A percentile compares a stretch with the other conserved stretches of the same genome.
These are phyloP conservation scores for Ascidia mentula DNA, from an alignment of 23 tunicate genomes.

Conservation along the genomic window DNA sequence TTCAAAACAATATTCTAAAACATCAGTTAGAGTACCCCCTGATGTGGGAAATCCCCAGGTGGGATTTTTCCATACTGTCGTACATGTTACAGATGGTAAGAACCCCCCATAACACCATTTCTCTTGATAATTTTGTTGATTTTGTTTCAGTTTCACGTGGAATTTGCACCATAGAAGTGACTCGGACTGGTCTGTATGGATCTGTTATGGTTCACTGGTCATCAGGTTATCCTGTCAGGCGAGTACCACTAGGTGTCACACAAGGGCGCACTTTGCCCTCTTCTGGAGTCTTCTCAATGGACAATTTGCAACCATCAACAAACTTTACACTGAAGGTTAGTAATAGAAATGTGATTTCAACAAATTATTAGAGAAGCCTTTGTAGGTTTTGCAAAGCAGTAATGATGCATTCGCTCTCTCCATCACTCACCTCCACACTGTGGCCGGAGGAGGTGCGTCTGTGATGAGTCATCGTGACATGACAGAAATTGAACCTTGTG, in stretches of 20 bases:
- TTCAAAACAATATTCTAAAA: background rate
- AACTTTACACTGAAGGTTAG: slow-evolving; percentile 49
- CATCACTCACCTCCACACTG: slow-evolving; percentile 30
- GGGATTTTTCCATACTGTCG: slow-evolving; percentile 48
- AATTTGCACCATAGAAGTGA: slow-evolving; percentile 36
- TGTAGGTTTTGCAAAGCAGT: background rate
- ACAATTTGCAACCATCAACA: slow-evolving; percentile 6
- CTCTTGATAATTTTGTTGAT: too few relatives aligned
- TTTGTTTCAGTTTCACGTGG: slow-evolving; percentile 33
- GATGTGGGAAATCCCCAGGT: slow-evolving; percentile 68
- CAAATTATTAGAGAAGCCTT: background rate
- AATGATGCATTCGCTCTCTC: slow-evolving; percentile 32
- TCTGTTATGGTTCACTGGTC: slow-evolving; percentile 59
- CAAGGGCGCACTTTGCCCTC: slow-evolving; percentile 51
- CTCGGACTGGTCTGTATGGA: slow-evolving; percentile 65
- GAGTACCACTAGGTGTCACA: slow-evolving; percentile 20
- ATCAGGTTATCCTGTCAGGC: slow-evolving; percentile 37
- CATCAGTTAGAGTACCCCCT: slow-evolving; percentile 31
- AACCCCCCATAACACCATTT: too few relatives aligned
- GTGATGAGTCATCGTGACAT: slow-evolving; percentile 29
- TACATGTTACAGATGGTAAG: slow-evolving; percentile 60
- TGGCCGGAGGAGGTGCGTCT: slow-evolving; percentile 39
- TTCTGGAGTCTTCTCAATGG: slow-evolving; percentile 36
- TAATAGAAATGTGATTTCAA: background rate
- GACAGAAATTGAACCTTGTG: slow-evolving; percentile 78